Evolutionary conservation across 2,888 invertebrate species (phyloP).

Genomic region (Tetragonula carbonaria): DNA sequence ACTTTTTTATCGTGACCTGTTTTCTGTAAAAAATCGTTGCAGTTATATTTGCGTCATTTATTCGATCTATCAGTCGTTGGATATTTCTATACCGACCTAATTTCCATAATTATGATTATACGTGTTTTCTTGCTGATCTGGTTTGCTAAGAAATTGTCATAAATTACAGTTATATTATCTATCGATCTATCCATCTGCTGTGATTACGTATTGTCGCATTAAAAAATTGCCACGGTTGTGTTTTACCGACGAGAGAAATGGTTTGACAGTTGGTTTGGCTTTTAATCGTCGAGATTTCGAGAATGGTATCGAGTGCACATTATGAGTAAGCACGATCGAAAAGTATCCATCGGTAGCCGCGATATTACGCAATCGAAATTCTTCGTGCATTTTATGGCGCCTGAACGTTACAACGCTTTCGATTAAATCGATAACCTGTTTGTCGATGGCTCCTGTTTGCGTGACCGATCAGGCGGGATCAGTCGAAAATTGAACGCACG

Average conservation of each 20-base stretch:
- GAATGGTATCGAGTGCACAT: neutral
- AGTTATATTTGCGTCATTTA: too few species aligned
- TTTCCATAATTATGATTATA: too few species aligned
- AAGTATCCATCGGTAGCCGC: constrained; percentile 20
- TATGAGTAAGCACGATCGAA: constrained; percentile 2
- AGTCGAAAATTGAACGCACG: neutral
- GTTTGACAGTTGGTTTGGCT: too few species aligned
- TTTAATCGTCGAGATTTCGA: constrained; percentile 10
- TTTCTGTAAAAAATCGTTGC: too few species aligned
- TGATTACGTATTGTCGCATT: neutral
- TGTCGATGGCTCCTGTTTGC: neutral
- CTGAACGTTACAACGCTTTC: constrained; percentile 22
- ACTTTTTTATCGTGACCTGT: too few species aligned
- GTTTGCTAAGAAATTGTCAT: too few species aligned
- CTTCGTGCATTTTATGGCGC: constrained; percentile 27
- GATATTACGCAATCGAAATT: constrained; percentile 40
- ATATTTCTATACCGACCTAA: accelerated
- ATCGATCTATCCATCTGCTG: too few species aligned
- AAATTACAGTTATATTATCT: too few species aligned
- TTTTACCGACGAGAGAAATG: neutral
- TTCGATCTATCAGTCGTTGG: neutral
- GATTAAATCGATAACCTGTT: constrained; percentile 28
- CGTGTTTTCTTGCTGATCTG: too few species aligned
- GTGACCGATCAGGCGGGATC: neutral
- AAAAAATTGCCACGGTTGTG: neutral